Evolutionary conservation across 2,797 vertebrate genomes (phyloP).

Genomic region (Avahi laniger): DNA sequence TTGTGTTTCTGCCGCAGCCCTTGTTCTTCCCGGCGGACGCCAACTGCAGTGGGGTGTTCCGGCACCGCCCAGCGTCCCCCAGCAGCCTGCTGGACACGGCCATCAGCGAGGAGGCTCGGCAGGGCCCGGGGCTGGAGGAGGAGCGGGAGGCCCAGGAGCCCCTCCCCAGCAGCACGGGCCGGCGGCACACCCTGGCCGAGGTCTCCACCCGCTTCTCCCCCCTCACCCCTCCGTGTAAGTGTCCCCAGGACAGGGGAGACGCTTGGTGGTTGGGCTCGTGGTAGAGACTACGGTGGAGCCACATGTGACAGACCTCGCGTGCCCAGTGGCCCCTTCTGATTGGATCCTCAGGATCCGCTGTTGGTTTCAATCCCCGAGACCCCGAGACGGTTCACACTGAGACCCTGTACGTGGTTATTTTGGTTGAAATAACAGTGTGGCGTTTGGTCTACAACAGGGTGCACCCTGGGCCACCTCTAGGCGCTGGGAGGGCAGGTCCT

Average conservation of each 20-base stretch:
- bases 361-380: rapidly evolving
- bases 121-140: constrained; percentile 90
- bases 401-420: rapidly evolving
- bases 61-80: constrained; percentile 93
- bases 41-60: constrained; percentile 89
- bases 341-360: rapidly evolving
- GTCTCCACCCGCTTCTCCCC: constrained; percentile 93
- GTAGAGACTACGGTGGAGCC: rapidly evolving
- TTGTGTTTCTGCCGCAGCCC: constrained; percentile 69
- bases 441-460: background rate
- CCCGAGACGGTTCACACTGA: rapidly evolving
- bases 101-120: constrained; percentile 93
- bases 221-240: constrained; percentile 92
- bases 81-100: constrained; percentile 94
- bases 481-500: background rate
- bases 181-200: constrained; percentile 95
- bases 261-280: rapidly evolving
- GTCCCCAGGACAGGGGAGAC: background rate
- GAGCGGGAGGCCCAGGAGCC: constrained; percentile 82
- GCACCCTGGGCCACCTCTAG: background rate
- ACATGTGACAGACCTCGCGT: rapidly evolving
- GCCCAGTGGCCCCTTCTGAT: too few relatives aligned
- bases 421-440: background rate
- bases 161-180: constrained; percentile 88
- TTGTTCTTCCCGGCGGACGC: constrained; percentile 91